phyloP scores from a whole-genome alignment of 2,113 vertebrate species.

The Sigmodon hispidus region DNA sequence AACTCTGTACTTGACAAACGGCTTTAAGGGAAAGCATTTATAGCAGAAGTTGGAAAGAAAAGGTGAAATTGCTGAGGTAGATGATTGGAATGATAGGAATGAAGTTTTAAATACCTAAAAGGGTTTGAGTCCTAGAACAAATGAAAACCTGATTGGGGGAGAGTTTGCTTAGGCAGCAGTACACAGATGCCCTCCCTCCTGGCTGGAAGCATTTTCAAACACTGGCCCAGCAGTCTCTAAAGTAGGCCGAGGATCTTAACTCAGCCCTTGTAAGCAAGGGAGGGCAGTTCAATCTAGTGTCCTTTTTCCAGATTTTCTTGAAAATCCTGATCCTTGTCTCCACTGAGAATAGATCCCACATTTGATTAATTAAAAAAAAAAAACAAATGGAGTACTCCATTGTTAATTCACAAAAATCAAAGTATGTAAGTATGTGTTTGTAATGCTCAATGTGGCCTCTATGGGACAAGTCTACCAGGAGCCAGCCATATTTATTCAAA shows the following conservation, averaged over 20 bases:
- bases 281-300: not conserved
- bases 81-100: not conserved
- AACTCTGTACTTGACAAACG: too few species aligned
- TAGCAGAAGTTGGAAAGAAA: not conserved
- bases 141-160: not conserved
- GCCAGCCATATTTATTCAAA: not conserved
- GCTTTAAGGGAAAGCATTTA: not conserved
- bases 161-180: not conserved
- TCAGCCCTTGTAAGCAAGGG: not conserved
- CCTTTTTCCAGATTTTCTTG: not conserved
- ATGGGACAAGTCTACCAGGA: not conserved
- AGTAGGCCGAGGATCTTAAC: not conserved
- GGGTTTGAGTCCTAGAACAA: not conserved
- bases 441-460: not conserved
- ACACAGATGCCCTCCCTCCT: not conserved
- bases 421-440: not conserved
- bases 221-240: not conserved
- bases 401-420: not conserved
- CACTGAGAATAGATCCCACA: conserved; percentile 49
- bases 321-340: conserved; percentile 67
- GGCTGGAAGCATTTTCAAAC: not conserved
- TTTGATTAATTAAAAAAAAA: conserved; percentile 71
- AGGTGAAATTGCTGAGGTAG: not conserved
- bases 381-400: not conserved
- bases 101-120: not conserved